phyloP scores from a whole-genome alignment of 1,140 invertebrate species.

The Tigriopus japonicus region DNA sequence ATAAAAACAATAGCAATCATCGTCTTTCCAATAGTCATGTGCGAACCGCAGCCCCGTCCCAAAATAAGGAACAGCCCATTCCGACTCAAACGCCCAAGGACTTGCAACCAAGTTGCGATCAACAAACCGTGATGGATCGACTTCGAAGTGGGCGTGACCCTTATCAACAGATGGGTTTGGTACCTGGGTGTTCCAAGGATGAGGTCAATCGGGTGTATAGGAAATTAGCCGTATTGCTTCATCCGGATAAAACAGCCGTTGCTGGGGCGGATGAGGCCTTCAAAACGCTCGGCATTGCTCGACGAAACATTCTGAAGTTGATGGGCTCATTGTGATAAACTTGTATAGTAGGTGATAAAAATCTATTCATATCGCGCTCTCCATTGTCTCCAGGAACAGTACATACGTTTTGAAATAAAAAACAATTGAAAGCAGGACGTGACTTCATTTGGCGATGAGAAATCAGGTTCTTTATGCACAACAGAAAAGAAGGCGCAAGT shows the following conservation, averaged over 20 bases:
- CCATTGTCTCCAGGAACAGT: too few species aligned
- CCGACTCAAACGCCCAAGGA: not conserved
- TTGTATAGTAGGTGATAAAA: too few species aligned
- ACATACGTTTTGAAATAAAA: too few species aligned
- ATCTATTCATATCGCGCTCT: too few species aligned
- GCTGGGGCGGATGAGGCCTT: not conserved
- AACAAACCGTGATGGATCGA: not conserved
- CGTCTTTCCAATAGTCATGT: not conserved
- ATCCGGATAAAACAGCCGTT: not conserved
- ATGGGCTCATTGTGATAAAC: too few species aligned
- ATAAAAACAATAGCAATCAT: not conserved
- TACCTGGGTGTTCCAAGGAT: not conserved
- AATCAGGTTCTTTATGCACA: too few species aligned
- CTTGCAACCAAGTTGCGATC: not conserved
- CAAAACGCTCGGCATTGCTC: not conserved
- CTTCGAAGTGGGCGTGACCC: not conserved
- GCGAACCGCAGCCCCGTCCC: not conserved
- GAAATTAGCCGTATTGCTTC: not conserved
- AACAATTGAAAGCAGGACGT: too few species aligned
- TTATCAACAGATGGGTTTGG: not conserved
- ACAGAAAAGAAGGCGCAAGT: too few species aligned
- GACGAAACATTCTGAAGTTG: not conserved
- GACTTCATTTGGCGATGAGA: too few species aligned
- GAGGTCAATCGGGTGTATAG: not conserved
- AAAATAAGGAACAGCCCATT: not conserved